Evolutionary conservation across 1,140 invertebrate species (phyloP).

Genomic region (Ips nitidus): DNA sequence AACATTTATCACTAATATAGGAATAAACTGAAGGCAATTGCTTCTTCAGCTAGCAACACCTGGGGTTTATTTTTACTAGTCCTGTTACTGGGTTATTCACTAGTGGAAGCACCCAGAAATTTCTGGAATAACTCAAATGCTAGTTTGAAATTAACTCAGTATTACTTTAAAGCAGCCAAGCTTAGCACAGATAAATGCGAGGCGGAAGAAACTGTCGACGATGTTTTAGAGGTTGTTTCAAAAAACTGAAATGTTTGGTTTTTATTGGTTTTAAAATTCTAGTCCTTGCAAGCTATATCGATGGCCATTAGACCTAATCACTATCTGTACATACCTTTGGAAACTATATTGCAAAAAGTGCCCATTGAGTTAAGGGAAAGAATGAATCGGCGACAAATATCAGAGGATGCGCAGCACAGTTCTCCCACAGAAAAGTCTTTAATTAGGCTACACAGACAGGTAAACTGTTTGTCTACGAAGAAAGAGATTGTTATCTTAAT

Average conservation of each 20-base stretch:
- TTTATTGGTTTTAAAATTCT: constrained; percentile 37
- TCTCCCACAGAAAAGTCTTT: constrained; percentile 79
- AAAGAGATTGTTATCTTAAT: no score
- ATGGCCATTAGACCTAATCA: constrained; percentile 68
- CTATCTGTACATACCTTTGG: constrained; percentile 69
- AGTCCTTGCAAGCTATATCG: constrained; percentile 73
- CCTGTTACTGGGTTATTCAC: constrained; percentile 91
- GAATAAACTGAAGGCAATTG: constrained; percentile 92
- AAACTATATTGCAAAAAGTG: constrained; percentile 89
- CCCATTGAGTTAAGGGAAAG: constrained; percentile 73
- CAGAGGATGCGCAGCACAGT: constrained; percentile 68
- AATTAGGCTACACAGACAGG: constrained; percentile 77
- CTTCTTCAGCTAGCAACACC: constrained; percentile 98
- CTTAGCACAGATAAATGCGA: constrained; percentile 95
- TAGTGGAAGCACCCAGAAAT: constrained; percentile 92
- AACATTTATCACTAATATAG: constrained; percentile 50
- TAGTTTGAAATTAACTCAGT: constrained; percentile 79
- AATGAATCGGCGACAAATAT: constrained; percentile 64
- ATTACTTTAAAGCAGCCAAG: constrained; percentile 98
- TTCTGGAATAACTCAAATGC: constrained; percentile 84
- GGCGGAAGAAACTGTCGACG: constrained; percentile 94
- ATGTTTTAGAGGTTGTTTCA: constrained; percentile 79
- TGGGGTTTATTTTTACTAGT: constrained; percentile 98
- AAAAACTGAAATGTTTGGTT: no score
- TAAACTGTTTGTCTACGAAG: constrained; percentile 39